A percentile compares a stretch with the other conserved stretches of the same genome.
Evolutionary conservation across 1,140 invertebrate genomes (phyloP).

Genomic region (Procambarus virginalis): DNA sequence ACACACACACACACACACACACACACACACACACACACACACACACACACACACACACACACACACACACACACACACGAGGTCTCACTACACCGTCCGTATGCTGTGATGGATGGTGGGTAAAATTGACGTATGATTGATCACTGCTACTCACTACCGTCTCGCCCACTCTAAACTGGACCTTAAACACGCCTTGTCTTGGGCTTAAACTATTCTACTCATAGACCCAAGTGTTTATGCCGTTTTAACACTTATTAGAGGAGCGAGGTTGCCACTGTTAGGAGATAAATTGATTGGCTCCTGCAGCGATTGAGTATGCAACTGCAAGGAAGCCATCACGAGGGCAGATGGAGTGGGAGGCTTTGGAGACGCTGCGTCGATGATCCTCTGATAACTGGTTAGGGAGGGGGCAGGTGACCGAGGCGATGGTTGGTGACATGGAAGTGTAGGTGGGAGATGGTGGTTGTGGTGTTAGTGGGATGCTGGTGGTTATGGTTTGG

Average conservation of each 20-base stretch:
- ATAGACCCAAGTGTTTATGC: conserved; percentile 28
- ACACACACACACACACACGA: conserved; percentile 7
- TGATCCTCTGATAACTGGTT: background rate
- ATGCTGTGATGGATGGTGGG: conserved; percentile 53
- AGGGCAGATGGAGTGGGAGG: conserved; percentile 47
- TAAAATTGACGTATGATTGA: conserved; percentile 64
- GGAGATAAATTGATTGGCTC: conserved; percentile 65
- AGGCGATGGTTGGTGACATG: background rate
- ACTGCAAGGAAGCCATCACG: conserved; percentile 57
- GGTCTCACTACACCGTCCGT: conserved; percentile 43
- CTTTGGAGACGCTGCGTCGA: background rate
- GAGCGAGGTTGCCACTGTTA: conserved; percentile 52
- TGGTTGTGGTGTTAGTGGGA: background rate
- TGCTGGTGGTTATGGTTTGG: background rate
- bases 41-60: background rate
- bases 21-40: background rate
- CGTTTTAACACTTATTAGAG: conserved; percentile 60
- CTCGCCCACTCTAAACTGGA: conserved; percentile 18
- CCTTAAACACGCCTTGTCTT: background rate
- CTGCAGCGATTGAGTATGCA: conserved; percentile 65
- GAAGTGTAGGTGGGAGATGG: too few species aligned
- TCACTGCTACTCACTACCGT: conserved; percentile 44
- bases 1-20: background rate
- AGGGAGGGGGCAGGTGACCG: background rate
- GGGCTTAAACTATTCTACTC: conserved; percentile 12